Conservation (phyloP, 2,888 invertebrate genomes). For the Atherix ibis region DNA sequence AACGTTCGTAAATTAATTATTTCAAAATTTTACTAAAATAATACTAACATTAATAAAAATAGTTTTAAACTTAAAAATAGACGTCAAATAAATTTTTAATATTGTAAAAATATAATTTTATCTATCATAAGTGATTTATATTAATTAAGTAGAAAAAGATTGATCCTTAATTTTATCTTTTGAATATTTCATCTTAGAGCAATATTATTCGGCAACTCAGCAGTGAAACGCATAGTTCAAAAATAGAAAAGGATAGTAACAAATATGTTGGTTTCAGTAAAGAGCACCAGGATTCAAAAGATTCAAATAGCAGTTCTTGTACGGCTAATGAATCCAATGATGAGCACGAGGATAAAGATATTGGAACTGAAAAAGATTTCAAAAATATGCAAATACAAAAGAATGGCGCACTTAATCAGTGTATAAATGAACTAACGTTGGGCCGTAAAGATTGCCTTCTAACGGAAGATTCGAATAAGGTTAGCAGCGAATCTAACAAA, state of each 20-base stretch:
- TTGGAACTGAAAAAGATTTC: conserved; percentile 26
- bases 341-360: conserved; percentile 27
- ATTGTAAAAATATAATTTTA: too few relatives aligned
- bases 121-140: too few relatives aligned
- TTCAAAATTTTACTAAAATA: too few relatives aligned
- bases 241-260: conserved; percentile 12
- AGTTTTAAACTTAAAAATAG: too few relatives aligned
- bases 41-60: too few relatives aligned
- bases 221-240: conserved; percentile 6
- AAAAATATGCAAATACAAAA: conserved; percentile 21
- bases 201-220: too few relatives aligned
- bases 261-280: conserved; percentile 13
- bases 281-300: conserved; percentile 2
- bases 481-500: conserved; percentile 10
- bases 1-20: too few relatives aligned
- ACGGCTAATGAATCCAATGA: conserved; percentile 14
- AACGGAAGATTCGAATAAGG: conserved; percentile 34
- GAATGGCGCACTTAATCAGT: conserved; percentile 38
- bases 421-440: conserved; percentile 54
- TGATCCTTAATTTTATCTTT: too few relatives aligned
- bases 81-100: too few relatives aligned
- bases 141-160: too few relatives aligned
- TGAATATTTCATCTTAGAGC: too few relatives aligned
- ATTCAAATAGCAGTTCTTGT: conserved; percentile 4
- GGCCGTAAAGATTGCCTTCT: conserved; percentile 37